Base-by-base conservation (phyloP, 2,113 vertebrate species). In the Myocastor coypus region DNA sequence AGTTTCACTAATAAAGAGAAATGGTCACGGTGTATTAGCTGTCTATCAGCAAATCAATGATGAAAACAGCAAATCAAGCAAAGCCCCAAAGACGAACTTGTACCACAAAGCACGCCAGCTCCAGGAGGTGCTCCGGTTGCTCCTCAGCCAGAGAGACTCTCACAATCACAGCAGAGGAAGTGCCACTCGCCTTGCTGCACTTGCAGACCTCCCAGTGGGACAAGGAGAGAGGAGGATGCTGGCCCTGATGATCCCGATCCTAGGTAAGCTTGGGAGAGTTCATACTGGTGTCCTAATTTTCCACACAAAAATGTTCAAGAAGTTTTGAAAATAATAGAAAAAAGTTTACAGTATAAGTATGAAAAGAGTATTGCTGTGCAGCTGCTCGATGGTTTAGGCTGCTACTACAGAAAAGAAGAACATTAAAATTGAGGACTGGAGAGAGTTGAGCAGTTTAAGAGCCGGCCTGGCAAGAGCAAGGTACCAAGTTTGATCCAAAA, bases 131-230 rank as follows among this genome's bases (percentile, higher is more conserved):
- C 85, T 37, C 7, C 22, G n/a, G 52, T 22, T 22, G 26, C 16
- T 28, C n/a, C 7, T 42, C 2, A 20, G 61, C 22, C 24, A 32
- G 52, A 73, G 26, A 34, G 14, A 13, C 26, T 50, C 26, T n/a
- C 1, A 12, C 7, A 73, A n/a, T 10, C 8, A 7, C 30, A 40
- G 13, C 46, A 55, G 22, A 14, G 3, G 34, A 37, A 22, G 12
- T 7, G 1, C 3, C 40, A 3, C 10, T 5, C 20, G 3, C 28
- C 3, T 19, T 16, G 28, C 0, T 55, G 5, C 0, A 16, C 13
- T 22, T n/a, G 24, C 37, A 71, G 66, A 28, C 7, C 34, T 57
- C 40, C 24, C 52, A 57, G 5, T n/a, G 46, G 32, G n/a, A 28
- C 20, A 7, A 73, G 26, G 40, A 9, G 19, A 16, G 9, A 1